These are phyloP conservation scores for Trichoplusia ni DNA, from an alignment of 1,140 invertebrate genomes.

Conservation along the genomic window DNA sequence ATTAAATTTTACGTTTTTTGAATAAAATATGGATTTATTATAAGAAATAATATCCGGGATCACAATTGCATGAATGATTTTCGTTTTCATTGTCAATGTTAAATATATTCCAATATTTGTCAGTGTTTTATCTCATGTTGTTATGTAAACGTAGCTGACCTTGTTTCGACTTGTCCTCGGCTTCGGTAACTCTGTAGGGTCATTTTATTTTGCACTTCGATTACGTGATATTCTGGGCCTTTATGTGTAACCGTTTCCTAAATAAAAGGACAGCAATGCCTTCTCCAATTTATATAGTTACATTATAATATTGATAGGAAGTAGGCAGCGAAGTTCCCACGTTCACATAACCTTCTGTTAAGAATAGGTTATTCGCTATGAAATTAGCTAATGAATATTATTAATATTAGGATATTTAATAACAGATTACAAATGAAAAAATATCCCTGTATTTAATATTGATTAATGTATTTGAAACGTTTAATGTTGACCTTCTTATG, in stretches of 20 bases:
- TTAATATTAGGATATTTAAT: too few species aligned
- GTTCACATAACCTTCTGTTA: neutral
- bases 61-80: too few species aligned
- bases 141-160: constrained; percentile 62
- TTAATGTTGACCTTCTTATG: too few species aligned
- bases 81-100: constrained; percentile 60
- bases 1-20: too few species aligned
- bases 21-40: too few species aligned
- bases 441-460: too few species aligned
- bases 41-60: too few species aligned
- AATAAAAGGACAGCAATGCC: constrained; percentile 15
- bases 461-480: too few species aligned
- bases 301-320: constrained; percentile 22
- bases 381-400: neutral
- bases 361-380: constrained; percentile 1
- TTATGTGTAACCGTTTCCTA: constrained; percentile 29
- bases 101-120: constrained; percentile 37
- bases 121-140: constrained; percentile 42
- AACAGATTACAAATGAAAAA: too few species aligned
- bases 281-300: constrained; percentile 5
- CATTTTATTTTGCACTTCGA: constrained; percentile 48
- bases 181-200: constrained; percentile 53
- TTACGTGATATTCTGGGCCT: constrained; percentile 23
- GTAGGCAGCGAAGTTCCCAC: neutral
- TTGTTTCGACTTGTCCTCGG: constrained; percentile 53